Base-by-base conservation (phyloP, 2,888 invertebrate species). In the Notodonta dromedarius region DNA sequence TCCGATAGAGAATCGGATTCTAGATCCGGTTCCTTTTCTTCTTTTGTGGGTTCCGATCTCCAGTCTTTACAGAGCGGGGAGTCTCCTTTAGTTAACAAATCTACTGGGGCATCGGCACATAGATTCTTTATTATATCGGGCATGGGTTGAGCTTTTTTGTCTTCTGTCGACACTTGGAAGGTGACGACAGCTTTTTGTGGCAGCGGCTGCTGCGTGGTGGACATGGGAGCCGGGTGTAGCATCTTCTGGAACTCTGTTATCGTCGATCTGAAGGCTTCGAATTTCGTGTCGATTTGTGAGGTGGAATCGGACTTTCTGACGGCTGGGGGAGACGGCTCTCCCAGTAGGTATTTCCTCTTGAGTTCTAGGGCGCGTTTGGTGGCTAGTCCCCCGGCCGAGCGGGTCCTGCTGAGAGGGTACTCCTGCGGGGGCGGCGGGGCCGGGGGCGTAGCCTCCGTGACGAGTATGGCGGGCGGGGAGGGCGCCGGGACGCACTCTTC, bases 191-290 rank as follows among this genome's bases (percentile, higher is more conserved):
- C 85, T 57, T 80, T 84, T 46, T 74, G 82, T 0, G 80, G 70
- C 13, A 71, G 76, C 4, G 78, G 74, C 32, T 61, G 68, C 40
- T 58, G 67, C 0, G 62, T 58, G 1, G 75, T 58, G 0, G 80
- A 75, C 57, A 95, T 95, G 0, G 95, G 94, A 0, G 97, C 96
- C 0, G 97, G 97, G 84, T 97, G 96, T 51, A 98, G 86, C 71
- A 98, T 90, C 80, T 98, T 98, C 79, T 98, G 98, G 80, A 97
- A 97, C 82, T 98, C 98, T 0, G 97, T 96, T 65, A 98, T 98
- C 74, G 96, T 96, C 46, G 96, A 97, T 70, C 97, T 96, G 81
- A 98, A 96, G 65, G 96, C 97, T 88, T 97, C 96, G 62, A 98
- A 95, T 84, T 97, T 97, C 7, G 96, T 97, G 83, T 98, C 98